Evolutionary conservation across 2,888 invertebrate species (phyloP), one percentile per base, ranked within the genome.

Genomic region (Himalopsyche japonica): DNA sequence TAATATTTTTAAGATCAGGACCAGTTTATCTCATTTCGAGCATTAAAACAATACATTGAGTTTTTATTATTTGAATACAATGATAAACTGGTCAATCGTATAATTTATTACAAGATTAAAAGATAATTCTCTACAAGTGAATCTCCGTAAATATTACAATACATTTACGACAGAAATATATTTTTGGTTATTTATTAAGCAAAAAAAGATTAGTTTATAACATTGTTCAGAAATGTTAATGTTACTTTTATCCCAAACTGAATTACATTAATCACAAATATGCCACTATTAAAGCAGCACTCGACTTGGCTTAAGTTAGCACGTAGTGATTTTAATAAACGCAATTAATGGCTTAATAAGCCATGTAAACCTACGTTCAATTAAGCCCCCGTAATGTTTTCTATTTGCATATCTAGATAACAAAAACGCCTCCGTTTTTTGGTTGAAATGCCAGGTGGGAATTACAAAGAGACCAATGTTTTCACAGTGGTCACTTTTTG

Each of bases 391-490:
- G 76, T 82, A 82, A 79, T 79, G 82, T 43, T 82, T 82, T 82
- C 80, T 83, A 83, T 83, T 83, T 77, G 57, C 83, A 83, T 83
- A 80, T 83, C 83, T 79, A 83, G 83, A 81, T 83, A 47, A 64
- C 47, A 27, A 43, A 80, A 37, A 77, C 77, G 70, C 30, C 30
- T 30, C 70, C 30, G 70, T 70, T 70, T 70, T 70, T 70, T 70
- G 70, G 70, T 30, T 30, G 70, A 27, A 70, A 70, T 30, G 15
- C 70, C 8, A 70, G 30, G 70, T 70, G 30, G 12, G 30, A 70
- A 70, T 70, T 70, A 70, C 3, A 15, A 27, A 27, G 30, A 20
- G 24, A 64, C 64, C 64, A 64, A 64, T 12, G 37, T 70, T 7
- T 70, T 70, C 18, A 82, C 48, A 49, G 57, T 49, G 37, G 79